Evolutionary conservation across 2,797 vertebrate genomes (phyloP).

Genomic region (Lutra lutra): DNA sequence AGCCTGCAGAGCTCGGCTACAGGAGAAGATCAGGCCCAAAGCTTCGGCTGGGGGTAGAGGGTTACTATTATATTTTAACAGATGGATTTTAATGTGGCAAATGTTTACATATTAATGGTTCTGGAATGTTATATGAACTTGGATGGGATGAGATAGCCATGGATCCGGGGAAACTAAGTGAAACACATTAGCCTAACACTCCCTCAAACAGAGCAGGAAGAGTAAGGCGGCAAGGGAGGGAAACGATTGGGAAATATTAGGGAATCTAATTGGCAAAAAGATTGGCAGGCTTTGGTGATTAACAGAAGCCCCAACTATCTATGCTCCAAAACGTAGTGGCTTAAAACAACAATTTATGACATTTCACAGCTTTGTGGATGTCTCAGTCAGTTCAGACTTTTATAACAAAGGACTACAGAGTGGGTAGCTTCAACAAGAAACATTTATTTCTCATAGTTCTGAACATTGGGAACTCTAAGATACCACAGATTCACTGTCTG

Average conservation of each 20-base stretch:
- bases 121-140: neutral
- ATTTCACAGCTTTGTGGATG: neutral
- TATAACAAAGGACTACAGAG: neutral
- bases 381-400: neutral
- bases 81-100: neutral
- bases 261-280: neutral
- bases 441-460: neutral
- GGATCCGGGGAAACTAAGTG: neutral
- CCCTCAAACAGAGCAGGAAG: neutral
- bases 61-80: conserved; percentile 82
- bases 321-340: neutral
- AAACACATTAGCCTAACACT: neutral
- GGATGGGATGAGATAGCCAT: neutral
- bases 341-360: neutral
- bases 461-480: neutral
- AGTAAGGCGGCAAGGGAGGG: neutral
- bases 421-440: neutral
- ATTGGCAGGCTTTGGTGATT: neutral
- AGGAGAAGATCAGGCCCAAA: conserved; percentile 95
- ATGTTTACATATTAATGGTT: neutral
- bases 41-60: conserved; percentile 91
- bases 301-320: no score
- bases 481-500: neutral
- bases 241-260: neutral
- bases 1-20: conserved; percentile 93